Evolutionary conservation across 35 echinoderm and acorn worm species (phyloP).

Genomic region (Holothuria glaberrima): DNA sequence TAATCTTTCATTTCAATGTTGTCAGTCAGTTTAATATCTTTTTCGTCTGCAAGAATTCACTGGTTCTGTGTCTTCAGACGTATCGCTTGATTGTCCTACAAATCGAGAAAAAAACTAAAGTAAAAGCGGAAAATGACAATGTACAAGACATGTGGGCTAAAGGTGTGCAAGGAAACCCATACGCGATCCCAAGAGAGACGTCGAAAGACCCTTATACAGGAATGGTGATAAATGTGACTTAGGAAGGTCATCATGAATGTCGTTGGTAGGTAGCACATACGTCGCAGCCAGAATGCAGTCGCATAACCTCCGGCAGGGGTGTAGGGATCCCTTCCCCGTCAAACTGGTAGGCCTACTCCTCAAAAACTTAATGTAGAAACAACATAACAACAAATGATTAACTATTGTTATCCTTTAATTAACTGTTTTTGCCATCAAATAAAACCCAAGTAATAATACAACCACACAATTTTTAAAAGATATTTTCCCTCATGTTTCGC

Average conservation of each 20-base stretch:
- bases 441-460: no score
- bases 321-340: no score
- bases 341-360: no score
- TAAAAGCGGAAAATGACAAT: constrained; percentile 25
- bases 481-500: no score
- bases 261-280: no score
- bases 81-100: constrained; percentile 85
- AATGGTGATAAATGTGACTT: background rate
- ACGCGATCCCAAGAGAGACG: constrained; percentile 46
- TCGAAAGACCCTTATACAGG: constrained; percentile 40
- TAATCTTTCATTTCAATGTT: constrained; percentile 70
- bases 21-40: constrained; percentile 86
- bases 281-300: no score
- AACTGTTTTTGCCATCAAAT: no score
- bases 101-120: constrained; percentile 59
- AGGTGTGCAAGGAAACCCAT: constrained; percentile 14
- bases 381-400: no score
- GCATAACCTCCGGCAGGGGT: no score
- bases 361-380: no score
- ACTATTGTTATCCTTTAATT: no score
- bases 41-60: constrained; percentile 87
- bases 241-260: background rate
- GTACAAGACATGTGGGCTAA: constrained; percentile 15
- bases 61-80: constrained; percentile 78
- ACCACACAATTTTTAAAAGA: no score